Conservation (phyloP, 53 echinoderm and acorn worm genomes). For the Apostichopus leukothele region DNA sequence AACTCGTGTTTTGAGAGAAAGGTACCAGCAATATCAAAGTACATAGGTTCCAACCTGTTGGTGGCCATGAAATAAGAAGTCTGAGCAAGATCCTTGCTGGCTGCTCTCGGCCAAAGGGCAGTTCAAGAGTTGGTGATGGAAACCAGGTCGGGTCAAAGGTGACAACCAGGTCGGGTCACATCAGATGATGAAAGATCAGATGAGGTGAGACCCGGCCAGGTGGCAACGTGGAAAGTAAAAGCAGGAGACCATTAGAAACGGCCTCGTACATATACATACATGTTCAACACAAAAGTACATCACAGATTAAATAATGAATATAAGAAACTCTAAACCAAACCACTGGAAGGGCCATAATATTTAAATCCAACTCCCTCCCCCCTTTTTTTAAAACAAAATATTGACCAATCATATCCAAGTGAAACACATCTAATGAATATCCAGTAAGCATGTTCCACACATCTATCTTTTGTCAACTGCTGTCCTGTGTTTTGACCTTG, state of each 20-base stretch:
- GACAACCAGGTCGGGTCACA: slow-evolving; percentile 32
- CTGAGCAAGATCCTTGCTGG: slow-evolving; percentile 99
- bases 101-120: slow-evolving; percentile 70
- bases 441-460: no score
- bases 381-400: no score
- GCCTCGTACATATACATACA: slow-evolving; percentile 30
- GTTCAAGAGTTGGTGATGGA: slow-evolving; percentile 43
- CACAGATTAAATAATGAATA: no score
- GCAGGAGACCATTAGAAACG: slow-evolving; percentile 51
- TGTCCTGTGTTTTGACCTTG: no score
- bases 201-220: slow-evolving; percentile 55
- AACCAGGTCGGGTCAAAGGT: slow-evolving; percentile 33
- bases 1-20: slow-evolving; percentile 34
- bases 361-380: no score
- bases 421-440: not conserved
- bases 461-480: no score
- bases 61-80: slow-evolving; percentile 99
- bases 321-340: no score
- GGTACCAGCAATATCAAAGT: slow-evolving; percentile 48
- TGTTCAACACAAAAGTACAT: no score
- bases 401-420: not conserved
- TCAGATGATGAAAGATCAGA: slow-evolving; percentile 35
- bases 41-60: slow-evolving; percentile 95
- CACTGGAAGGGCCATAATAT: no score
- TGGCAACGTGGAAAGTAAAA: slow-evolving; percentile 57